Conservation (phyloP, 1,140 invertebrate species). For the Radopholus similis region DNA sequence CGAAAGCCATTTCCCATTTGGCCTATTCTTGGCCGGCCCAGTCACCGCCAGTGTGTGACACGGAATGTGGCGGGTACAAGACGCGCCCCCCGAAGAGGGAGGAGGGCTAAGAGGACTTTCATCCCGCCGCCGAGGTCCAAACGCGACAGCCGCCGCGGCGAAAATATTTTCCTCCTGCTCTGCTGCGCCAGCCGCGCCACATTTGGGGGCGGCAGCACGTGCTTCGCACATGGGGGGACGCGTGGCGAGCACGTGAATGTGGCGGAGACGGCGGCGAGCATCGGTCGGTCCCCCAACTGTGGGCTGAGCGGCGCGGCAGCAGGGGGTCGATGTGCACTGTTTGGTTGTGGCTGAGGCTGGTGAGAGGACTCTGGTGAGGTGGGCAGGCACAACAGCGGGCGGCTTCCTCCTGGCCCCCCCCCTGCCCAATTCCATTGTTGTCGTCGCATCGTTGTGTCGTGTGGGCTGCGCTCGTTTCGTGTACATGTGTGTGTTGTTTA, state of each 20-base stretch:
- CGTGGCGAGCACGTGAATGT: not conserved
- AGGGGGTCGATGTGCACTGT: not conserved
- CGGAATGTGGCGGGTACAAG: not conserved
- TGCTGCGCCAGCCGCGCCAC: too few relatives aligned
- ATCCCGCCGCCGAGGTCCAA: not conserved
- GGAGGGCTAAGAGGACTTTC: not conserved
- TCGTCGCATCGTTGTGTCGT: too few relatives aligned
- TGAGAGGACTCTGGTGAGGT: too few relatives aligned
- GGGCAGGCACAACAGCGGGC: too few relatives aligned
- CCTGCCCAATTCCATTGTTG: too few relatives aligned
- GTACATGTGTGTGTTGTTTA: too few relatives aligned
- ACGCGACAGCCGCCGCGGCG: not conserved
- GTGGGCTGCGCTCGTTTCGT: too few relatives aligned
- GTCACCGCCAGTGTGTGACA: not conserved
- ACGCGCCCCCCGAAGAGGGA: not conserved
- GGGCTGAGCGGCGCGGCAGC: not conserved
- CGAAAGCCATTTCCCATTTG: not conserved
- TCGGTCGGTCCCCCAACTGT: not conserved
- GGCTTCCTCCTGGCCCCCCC: too few relatives aligned
- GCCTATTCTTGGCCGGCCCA: not conserved
- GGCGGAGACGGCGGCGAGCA: not conserved
- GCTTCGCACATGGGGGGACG: too few relatives aligned
- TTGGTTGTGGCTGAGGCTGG: not conserved
- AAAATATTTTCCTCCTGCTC: conserved; percentile 1
- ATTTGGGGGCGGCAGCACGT: not conserved